Evolutionary conservation across 2,888 invertebrate species (phyloP), one percentile per base, ranked within the genome.

Genomic region (Zaprionus obscuricornis): DNA sequence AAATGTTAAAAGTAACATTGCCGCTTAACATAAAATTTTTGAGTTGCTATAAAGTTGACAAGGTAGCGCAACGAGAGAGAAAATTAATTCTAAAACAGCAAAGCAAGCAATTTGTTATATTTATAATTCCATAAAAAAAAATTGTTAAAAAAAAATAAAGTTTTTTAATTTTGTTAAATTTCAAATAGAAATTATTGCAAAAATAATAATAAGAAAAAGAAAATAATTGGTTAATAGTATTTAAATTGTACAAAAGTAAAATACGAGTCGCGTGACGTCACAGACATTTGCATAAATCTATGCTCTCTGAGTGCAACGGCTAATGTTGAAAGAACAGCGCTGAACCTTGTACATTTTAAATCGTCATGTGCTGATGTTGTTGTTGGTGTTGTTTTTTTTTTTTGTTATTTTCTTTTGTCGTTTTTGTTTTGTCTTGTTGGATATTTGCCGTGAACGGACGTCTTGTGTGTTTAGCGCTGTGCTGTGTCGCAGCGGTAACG

Each of bases 401-500:
- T 54, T 37, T 46, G 57, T 37, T 36, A 8, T 27, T 64, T 22
- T 54, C 34, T 16, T 51, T 33, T 64, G 70, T n/a, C n/a, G n/a
- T 16, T 37, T 22, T 66, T 68, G 68, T 66, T 66, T 68, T 68
- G 68, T 68, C 68, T 68, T 69, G 72, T 60, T 72, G 62, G 67
- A 52, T 71, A 52, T 66, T 67, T 64, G 76, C 64, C 74, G 77
- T 69, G 70, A 81, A 59, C 69, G 81, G 74, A 69, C 74, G 74
- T 79, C 54, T 56, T 71, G 47, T 14, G 36, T 72, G 76, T 50
- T 54, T 37, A 40, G 74, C 70, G 77, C 72, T 60, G n/a, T n/a
- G 82, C 82, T 74, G 66, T 74, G 70, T 81, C 66, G 77, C 81
- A 75, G 82, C 74, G n/a, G n/a, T 73, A 39, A 77, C 82, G 75